Evolutionary conservation across 2,888 invertebrate species (phyloP).

Genomic region (Augochlorella aurata): DNA sequence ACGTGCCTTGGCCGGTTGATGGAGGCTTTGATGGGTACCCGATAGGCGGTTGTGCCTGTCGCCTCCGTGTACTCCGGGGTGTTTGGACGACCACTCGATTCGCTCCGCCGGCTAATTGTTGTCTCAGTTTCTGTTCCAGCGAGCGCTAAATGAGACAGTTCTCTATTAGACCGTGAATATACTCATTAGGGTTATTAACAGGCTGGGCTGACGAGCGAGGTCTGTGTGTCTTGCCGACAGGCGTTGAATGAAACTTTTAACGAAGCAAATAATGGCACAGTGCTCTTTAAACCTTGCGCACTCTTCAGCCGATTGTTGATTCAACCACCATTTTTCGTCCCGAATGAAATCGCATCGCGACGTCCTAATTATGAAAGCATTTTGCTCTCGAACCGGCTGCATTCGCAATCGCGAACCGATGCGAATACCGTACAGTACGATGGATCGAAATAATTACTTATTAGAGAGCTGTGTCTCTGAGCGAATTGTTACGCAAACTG

Average conservation of each 20-base stretch:
- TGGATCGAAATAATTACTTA: too few species aligned
- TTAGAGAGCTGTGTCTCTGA: too few species aligned
- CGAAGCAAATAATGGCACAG: not conserved
- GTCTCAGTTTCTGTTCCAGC: not conserved
- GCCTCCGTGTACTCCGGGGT: not conserved
- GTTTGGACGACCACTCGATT: slow-evolving; percentile 19
- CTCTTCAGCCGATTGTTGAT: not conserved
- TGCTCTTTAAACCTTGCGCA: slow-evolving; percentile 3
- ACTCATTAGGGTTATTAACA: slow-evolving; percentile 10
- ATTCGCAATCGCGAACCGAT: too few species aligned
- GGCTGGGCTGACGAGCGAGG: not conserved
- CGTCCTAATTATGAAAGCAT: not conserved
- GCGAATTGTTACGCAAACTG: too few species aligned
- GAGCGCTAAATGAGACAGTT: not conserved
- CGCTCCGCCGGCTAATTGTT: slow-evolving; percentile 21
- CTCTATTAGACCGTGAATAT: not conserved
- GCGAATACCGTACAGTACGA: too few species aligned
- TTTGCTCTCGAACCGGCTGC: not conserved
- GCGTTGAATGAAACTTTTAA: slow-evolving; percentile 8
- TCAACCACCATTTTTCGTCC: not conserved
- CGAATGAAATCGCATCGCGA: not conserved
- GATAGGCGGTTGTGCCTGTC: slow-evolving; percentile 23
- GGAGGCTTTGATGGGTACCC: slow-evolving; percentile 13
- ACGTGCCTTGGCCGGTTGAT: slow-evolving; percentile 11
- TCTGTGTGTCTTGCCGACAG: not conserved